Evolutionary conservation across 2,888 invertebrate genomes (phyloP), one percentile per base, ranked within the genome.

Genomic region (Nomada flava): DNA sequence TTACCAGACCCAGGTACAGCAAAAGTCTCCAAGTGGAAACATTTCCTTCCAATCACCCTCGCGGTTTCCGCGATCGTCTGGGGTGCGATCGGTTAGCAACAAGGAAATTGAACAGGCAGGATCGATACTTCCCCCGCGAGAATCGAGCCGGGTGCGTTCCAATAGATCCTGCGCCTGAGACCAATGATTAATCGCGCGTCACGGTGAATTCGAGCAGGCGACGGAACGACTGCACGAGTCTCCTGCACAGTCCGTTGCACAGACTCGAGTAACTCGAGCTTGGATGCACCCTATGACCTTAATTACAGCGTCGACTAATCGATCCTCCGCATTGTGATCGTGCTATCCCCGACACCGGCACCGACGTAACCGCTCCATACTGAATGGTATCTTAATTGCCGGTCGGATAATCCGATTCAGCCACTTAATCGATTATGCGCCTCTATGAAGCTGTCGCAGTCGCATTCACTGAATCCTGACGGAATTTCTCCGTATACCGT

Each of bases 291-390:
- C 85, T 83, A 70, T 80, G 88, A 88, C 88, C 88, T 88, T 88
- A 88, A 88, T 88, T 88, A 88, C 88, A 77, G 79, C 67, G 85
- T 82, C 85, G 86, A 79, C 86, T 85, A 85, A 86, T 88, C 87
- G 87, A 88, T 88, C 83, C 85, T 59, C 79, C 67, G 88, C 88
- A 88, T 88, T 88, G 88, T 86, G 83, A 88, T 88, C 84, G 83
- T 79, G 71, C 86, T 83, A 85, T 79, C 69, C 76, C 69, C 85
- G 85, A 86, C 88, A 81, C 87, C 80, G 84, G 86, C 79, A 84
- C 87, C 86, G 82, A 84, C 79, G 82, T 82, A 84, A 84, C 82
- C 86, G 75, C 83, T 83, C 62, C 77, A 69, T 65, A 77, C 70
- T 80, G 83, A 85, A 88, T 86, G 86, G 86, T 80, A 79, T 88